Evolutionary conservation across 2,113 vertebrate species (phyloP).

Genomic region (Ariopsis seemanni): DNA sequence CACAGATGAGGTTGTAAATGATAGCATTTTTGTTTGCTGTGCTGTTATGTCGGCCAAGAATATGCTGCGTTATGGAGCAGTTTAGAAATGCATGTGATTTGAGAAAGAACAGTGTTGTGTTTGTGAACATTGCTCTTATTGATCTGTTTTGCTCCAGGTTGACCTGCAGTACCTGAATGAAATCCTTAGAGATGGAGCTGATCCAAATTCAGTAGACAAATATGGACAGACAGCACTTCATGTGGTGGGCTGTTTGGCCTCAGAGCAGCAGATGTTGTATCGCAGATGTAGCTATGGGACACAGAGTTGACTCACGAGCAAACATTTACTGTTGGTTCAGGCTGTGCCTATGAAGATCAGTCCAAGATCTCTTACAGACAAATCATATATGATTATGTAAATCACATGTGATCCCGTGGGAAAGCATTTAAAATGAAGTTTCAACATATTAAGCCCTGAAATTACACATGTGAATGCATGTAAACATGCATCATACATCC

Average conservation of each 20-base stretch:
- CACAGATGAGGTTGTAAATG: constrained; percentile 56
- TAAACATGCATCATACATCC: neutral
- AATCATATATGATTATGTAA: neutral
- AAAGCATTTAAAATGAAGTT: neutral
- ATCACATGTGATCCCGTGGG: neutral
- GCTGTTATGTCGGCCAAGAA: neutral
- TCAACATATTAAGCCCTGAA: neutral
- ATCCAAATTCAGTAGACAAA: constrained; percentile 65
- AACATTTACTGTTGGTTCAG: neutral
- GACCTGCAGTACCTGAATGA: constrained; percentile 62
- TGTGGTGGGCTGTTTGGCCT: constrained; percentile 60
- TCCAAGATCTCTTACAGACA: neutral
- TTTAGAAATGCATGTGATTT: neutral
- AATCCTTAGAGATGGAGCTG: constrained; percentile 60
- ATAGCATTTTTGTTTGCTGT: neutral
- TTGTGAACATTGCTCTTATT: neutral
- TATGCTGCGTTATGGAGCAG: neutral
- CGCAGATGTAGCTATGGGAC: neutral
- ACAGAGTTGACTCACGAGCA: neutral
- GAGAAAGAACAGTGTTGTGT: neutral
- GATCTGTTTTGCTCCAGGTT: constrained; percentile 55
- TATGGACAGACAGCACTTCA: constrained; percentile 70
- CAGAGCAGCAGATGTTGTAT: neutral
- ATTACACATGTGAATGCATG: neutral
- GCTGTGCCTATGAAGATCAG: neutral